Evolutionary conservation across 1,140 invertebrate genomes (phyloP), one percentile per base, ranked within the genome.

Genomic region (Daktulosphaira vitifoliae): DNA sequence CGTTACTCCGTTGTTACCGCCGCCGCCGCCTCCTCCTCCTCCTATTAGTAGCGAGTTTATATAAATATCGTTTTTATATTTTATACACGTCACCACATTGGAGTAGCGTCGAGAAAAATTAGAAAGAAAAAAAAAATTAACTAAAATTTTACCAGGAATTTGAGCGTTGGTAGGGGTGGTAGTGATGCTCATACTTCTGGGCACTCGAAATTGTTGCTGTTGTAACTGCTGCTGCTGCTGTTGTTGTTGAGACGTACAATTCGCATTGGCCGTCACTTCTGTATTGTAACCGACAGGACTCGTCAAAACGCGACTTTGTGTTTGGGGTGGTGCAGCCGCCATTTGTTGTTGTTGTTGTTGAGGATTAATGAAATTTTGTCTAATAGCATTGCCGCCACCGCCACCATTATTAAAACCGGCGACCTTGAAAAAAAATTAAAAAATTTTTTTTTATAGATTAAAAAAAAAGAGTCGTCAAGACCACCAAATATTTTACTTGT

Each of bases 331-430:
- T n/a, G n/a, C n/a, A 29, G 53, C 33, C n/a, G 7, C 18, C 18
- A 18, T 18, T 5, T 37, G 39, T 26, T 16, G 22, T 74, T 74
- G 79, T 84, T 83, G 83, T 80, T 83, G 81, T 74, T 85, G 76
- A 6, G 29, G 5, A 73, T 84, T 83, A 68, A 82, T 82, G 39
- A 81, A 84, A 48, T 82, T 79, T 66, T 81, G 80, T 15, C 83
- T 82, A 44, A 81, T 62, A 33, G 69, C 80, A 71, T 81, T 84
- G 42, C 29, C 11, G 11, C 29, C 80, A 71, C 81, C 84, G 42
- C 29, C 11, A 33, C 29, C 29, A 33, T 80, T 80, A 65, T 82
- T 78, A 50, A 83, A 80, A 71, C 84, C 83, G 48, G 77, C 73
- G 66, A 42, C 29, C 66, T 39, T 51, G 49, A 49, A 68, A 26